Evolutionary conservation across 2,888 invertebrate species (phyloP), one percentile per base, ranked within the genome.

Genomic region (Nineta flava): DNA sequence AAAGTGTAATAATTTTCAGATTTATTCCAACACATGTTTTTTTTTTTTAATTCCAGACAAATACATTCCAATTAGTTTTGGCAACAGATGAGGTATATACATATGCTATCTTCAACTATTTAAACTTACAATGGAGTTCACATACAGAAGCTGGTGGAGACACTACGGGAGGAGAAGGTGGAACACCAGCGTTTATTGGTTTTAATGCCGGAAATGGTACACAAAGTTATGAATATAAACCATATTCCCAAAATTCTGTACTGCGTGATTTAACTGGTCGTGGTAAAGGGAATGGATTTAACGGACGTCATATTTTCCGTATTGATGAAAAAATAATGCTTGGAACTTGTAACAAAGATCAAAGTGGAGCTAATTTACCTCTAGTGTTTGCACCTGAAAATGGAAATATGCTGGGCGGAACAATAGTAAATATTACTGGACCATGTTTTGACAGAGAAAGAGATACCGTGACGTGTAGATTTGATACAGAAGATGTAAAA

Each of bases 181-280:
- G 92, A 61, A 77, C 79, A 2, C 86, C 91, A 0, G 92, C 92
- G 58, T 92, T 75, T 62, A 87, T 92, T 60, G 96, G 96, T 41
- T 96, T 97, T 65, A 97, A 97, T 65, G 96, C 87, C 49, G 97
- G 97, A 48, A 92, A 95, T 62, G 93, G 92, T 15, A 93, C 93
- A 0, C 80, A 83, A 62, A 80, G 84, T 54, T 91, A 82, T 64
- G 88, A 91, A 67, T 93, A 93, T 65, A 77, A 76, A 51, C 93
- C 93, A 0, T 94, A 91, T 68, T 92, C 92, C 46, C 93, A 93
- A 66, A 77, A 78, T 9, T 83, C 87, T 43, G 86, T 90, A 3
- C 74, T 92, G 38, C 75, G 88, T 57, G 90, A 91, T 66, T 70
- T 94, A 55, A 81, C 85, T 0, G 81, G 82, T 7, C 76, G 90